phyloP scores from a whole-genome alignment of 1,140 invertebrate species.

The Himalopsyche phryganea region DNA sequence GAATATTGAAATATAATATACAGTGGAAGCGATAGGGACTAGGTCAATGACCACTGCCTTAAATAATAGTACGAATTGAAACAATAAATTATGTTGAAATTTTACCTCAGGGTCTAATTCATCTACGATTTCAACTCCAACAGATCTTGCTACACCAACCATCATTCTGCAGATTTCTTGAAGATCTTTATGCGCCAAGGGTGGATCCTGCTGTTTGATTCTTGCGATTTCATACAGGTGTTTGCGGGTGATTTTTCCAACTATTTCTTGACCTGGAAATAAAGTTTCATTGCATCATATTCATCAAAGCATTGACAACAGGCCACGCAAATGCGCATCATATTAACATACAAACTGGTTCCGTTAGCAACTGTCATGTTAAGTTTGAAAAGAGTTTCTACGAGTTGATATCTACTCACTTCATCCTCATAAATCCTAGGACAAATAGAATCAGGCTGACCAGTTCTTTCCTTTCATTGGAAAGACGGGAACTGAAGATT shows the following conservation, averaged over 20 bases:
- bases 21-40: no score
- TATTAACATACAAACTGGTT: background rate
- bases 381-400: background rate
- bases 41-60: no score
- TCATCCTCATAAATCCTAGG: no score
- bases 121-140: constrained; percentile 84
- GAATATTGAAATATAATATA: no score
- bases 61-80: no score
- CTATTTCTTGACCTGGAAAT: constrained; percentile 67
- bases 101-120: constrained; percentile 66
- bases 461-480: no score
- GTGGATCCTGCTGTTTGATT: constrained; percentile 86
- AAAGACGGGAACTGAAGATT: no score
- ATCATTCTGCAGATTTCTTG: constrained; percentile 79
- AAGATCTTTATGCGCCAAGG: constrained; percentile 53
- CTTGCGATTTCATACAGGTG: constrained; percentile 98
- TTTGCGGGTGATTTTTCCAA: constrained; percentile 90
- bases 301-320: background rate
- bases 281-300: background rate
- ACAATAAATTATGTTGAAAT: no score
- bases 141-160: constrained; percentile 69
- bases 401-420: no score
- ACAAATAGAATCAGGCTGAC: no score
- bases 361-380: background rate
- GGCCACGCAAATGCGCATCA: no score